Evolutionary conservation across 2,888 invertebrate species (phyloP).

Genomic region (Caenorhabditis doughertyi): DNA sequence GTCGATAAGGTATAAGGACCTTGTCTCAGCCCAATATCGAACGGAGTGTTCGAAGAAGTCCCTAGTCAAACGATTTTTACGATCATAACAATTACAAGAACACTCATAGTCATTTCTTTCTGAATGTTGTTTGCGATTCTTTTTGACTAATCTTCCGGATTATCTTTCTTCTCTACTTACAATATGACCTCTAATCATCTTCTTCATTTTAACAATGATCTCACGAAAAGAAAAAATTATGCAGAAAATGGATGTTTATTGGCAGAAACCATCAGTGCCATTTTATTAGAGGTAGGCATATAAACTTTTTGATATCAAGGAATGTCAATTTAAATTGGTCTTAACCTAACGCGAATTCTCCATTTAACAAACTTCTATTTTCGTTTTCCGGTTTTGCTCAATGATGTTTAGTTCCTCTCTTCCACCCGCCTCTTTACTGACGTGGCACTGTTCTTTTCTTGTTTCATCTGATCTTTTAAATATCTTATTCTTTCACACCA

Average conservation of each 20-base stretch:
- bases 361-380: conserved; percentile 2
- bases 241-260: too few relatives aligned
- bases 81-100: conserved; percentile 12
- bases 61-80: background rate
- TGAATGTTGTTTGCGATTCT: conserved; percentile 4
- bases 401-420: conserved; percentile 6
- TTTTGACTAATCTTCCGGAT: conserved; percentile 33
- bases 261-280: too few relatives aligned
- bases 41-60: too few relatives aligned
- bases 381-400: conserved; percentile 17
- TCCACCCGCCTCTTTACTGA: conserved; percentile 4
- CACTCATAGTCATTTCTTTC: background rate
- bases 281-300: background rate
- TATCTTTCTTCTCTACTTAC: conserved; percentile 19
- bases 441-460: conserved; percentile 22
- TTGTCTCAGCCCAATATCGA: too few relatives aligned
- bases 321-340: background rate
- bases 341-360: background rate
- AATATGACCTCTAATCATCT: conserved; percentile 15
- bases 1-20: too few relatives aligned
- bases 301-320: background rate
- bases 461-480: background rate
- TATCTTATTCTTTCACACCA: conserved; percentile 9
- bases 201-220: too few relatives aligned
- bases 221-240: too few relatives aligned